Percentiles rank a stretch among this genome's conserved stretches.
phyloP scores from a whole-genome alignment of 2,113 vertebrate genomes.

The Perca flavescens region DNA sequence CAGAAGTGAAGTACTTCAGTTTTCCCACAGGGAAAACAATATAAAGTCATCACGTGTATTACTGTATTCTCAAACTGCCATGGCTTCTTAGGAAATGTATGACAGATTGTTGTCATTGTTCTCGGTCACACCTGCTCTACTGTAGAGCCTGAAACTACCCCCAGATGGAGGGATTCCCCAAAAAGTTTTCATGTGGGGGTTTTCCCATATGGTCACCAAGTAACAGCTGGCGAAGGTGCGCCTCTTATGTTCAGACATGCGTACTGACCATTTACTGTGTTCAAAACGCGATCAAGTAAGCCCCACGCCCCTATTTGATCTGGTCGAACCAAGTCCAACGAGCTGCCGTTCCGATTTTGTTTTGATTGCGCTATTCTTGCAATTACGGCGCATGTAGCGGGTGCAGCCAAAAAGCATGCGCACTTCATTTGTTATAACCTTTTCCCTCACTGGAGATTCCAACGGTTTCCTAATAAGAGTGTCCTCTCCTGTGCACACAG shows the following conservation, averaged over 20 bases:
- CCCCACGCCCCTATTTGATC: not conserved
- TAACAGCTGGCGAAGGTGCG: too few relatives aligned
- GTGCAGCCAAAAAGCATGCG: not conserved
- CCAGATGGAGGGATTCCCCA: conserved; percentile 9
- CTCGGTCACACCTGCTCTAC: not conserved
- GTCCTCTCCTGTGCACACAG: not conserved
- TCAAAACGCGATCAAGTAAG: not conserved
- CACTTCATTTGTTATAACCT: too few relatives aligned
- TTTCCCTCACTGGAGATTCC: conserved; percentile 10
- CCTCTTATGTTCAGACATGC: not conserved
- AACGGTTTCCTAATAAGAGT: not conserved
- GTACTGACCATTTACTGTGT: not conserved
- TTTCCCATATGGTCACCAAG: not conserved
- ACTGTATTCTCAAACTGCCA: not conserved
- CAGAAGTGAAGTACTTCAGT: too few relatives aligned
- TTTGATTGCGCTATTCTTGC: not conserved
- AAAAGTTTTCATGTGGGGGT: not conserved
- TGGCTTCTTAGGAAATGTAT: not conserved
- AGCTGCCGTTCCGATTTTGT: not conserved
- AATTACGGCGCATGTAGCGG: not conserved
- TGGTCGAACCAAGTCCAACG: not conserved
- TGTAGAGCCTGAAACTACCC: not conserved
- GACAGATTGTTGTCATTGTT: not conserved
- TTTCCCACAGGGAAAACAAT: too few relatives aligned
- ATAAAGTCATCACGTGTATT: too few relatives aligned